Base-by-base conservation (phyloP, 1,140 invertebrate species). In the Gonioctena quinquepunctata region DNA sequence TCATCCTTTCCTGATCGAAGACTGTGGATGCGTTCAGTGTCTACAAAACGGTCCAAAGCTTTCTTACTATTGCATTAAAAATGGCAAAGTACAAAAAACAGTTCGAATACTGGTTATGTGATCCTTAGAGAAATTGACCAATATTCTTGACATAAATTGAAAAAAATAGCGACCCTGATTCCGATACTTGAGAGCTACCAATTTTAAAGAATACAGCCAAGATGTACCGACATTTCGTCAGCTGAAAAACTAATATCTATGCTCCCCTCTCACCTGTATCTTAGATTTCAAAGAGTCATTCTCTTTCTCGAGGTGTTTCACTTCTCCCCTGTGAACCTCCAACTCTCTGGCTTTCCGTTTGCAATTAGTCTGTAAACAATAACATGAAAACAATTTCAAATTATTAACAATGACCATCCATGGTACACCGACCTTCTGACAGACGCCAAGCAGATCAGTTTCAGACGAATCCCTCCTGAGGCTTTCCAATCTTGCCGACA, bases 261-360 rank as follows among this genome's bases (percentile, higher is more conserved):
- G 11, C 11, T 52, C 16, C 22, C n/a, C n/a, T n/a, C 26, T 77
- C 84, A 87, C 86, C 83, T 87, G 85, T 8, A 88, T 77, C 78
- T 84, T 83, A 68, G 86, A 81, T 3, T 83, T 81, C 6, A 89
- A 77, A n/a, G 84, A 80, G 74, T 87, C 83, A 56, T 85, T 81
- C 80, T 90, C 88, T 72, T 87, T 83, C 68, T 87, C 85, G 25
- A 89, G 72, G 67, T 85, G 81, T 65, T 85, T 80, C 18, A 88
- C 79, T 70, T 89, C 87, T n/a, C 78, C 82, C 69, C 82, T 81
- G 19, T 87, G 85, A 25, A 83, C 74, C 71, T 88, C 86, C 64
- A 86, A 79, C 75, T 89, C 88, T 28, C 83, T 83, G 79, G 88
- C 85, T 22, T 86, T 70, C 27, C 83, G 81, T 70, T 85, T 85